These are phyloP conservation scores for Etheostoma cragini DNA, from an alignment of 2,113 vertebrate species.

Conservation along the genomic window DNA sequence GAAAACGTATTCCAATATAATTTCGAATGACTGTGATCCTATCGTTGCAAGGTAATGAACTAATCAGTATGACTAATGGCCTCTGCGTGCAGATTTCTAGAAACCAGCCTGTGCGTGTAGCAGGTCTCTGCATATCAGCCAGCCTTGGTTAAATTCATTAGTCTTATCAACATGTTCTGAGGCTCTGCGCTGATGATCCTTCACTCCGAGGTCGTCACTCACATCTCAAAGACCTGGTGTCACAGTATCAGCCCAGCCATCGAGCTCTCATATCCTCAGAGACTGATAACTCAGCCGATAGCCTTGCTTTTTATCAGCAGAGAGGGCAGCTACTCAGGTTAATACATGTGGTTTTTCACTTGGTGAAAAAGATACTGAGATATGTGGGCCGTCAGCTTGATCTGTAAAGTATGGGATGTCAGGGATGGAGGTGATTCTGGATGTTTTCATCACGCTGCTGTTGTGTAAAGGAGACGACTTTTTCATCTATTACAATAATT, in stretches of 20 bases:
- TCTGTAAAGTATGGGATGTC: slow-evolving; percentile 15
- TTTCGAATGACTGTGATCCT: slow-evolving; percentile 39
- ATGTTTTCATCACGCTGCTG: slow-evolving; percentile 2
- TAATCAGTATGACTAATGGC: slow-evolving; percentile 62
- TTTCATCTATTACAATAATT: slow-evolving; percentile 18
- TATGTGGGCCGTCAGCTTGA: slow-evolving; percentile 66
- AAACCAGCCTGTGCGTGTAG: slow-evolving; percentile 28
- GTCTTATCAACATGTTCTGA: slow-evolving; percentile 64
- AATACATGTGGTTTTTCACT: slow-evolving; percentile 81
- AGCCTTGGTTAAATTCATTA: slow-evolving; percentile 66
- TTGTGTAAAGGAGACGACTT: not conserved
- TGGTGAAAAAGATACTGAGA: slow-evolving; percentile 76
- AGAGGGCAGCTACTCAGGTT: slow-evolving; percentile 66
- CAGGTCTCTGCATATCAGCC: slow-evolving; percentile 36
- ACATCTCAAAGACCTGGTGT: slow-evolving; percentile 41
- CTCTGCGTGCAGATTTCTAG: slow-evolving; percentile 19
- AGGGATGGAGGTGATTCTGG: not conserved
- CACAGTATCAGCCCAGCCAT: slow-evolving; percentile 63
- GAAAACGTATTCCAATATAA: slow-evolving; percentile 28
- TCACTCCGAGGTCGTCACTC: slow-evolving; percentile 56
- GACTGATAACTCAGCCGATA: slow-evolving; percentile 47
- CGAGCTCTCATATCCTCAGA: slow-evolving; percentile 70
- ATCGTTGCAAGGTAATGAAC: slow-evolving; percentile 31
- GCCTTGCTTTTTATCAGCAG: slow-evolving; percentile 9
- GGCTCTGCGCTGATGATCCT: slow-evolving; percentile 39